Evolutionary conservation across 2,113 vertebrate genomes (phyloP).

Genomic region (Heterotis niloticus): DNA sequence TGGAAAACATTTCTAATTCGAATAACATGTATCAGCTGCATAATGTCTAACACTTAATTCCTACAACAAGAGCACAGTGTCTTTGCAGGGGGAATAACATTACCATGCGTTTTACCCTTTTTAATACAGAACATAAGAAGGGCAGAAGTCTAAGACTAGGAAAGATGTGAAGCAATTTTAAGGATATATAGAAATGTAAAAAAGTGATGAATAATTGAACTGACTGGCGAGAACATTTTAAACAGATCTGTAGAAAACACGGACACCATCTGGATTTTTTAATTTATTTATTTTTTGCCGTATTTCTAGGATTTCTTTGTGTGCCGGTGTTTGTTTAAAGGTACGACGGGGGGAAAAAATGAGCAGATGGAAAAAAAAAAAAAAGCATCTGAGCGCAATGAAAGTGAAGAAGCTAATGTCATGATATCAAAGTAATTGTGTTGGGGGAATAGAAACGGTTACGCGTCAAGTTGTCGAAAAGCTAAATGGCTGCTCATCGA

Average conservation of each 20-base stretch:
- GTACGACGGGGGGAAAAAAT: neutral
- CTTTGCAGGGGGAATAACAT: too few relatives aligned
- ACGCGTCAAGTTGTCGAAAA: neutral
- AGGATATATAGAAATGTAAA: neutral
- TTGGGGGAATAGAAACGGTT: neutral
- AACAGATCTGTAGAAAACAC: neutral
- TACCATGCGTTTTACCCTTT: neutral
- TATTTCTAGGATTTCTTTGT: neutral
- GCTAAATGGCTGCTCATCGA: neutral
- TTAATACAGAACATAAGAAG: neutral
- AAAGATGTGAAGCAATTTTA: neutral
- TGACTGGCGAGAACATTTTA: neutral
- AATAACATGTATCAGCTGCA: too few relatives aligned
- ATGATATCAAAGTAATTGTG: constrained; percentile 3
- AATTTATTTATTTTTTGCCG: neutral
- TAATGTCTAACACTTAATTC: too few relatives aligned
- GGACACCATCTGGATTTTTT: too few relatives aligned
- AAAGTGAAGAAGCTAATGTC: constrained; percentile 6
- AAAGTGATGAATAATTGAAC: neutral
- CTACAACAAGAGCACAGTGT: too few relatives aligned
- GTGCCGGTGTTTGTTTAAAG: neutral
- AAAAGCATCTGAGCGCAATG: neutral
- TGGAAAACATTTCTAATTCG: too few relatives aligned
- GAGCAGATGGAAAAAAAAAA: neutral
- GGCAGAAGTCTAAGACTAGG: neutral